Conservation (phyloP, 2,113 vertebrate species). For the Prunella fulvescens region DNA sequence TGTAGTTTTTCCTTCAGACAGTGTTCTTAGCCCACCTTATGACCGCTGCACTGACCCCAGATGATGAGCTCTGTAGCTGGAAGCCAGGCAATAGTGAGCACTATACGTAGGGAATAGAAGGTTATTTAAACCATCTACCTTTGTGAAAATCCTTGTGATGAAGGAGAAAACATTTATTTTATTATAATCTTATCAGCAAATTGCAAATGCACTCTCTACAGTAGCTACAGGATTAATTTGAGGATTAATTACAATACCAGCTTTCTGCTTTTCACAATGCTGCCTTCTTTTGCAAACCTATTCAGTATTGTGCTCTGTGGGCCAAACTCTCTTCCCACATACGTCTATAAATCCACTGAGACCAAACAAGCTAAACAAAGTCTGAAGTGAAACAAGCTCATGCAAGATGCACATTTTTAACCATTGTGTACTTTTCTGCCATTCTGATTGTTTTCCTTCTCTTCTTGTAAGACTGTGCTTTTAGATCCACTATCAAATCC, state of each 20-base stretch:
- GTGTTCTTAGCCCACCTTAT: not conserved
- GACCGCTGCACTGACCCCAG: not conserved
- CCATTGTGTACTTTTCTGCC: not conserved
- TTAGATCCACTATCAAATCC: not conserved
- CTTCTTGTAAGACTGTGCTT: not conserved
- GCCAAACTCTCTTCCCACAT: not conserved
- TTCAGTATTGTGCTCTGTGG: not conserved
- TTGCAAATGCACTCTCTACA: not conserved
- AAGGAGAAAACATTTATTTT: not conserved
- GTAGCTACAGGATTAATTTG: not conserved
- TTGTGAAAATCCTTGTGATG: not conserved
- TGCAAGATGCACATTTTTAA: not conserved
- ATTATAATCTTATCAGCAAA: conserved; percentile 2
- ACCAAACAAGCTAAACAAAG: not conserved
- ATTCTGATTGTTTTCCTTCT: not conserved
- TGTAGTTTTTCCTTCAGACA: not conserved
- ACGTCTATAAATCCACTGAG: not conserved
- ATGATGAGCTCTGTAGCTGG: not conserved
- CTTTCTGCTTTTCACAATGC: conserved; percentile 13
- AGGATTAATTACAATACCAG: conserved; percentile 19
- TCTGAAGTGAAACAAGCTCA: not conserved
- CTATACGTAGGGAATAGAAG: not conserved
- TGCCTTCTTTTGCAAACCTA: not conserved
- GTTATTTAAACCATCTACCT: not conserved
- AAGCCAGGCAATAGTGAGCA: not conserved